These are phyloP conservation scores for Dendrocincla tyrannina DNA, from an alignment of 2,797 vertebrate species.

Conservation along the genomic window DNA sequence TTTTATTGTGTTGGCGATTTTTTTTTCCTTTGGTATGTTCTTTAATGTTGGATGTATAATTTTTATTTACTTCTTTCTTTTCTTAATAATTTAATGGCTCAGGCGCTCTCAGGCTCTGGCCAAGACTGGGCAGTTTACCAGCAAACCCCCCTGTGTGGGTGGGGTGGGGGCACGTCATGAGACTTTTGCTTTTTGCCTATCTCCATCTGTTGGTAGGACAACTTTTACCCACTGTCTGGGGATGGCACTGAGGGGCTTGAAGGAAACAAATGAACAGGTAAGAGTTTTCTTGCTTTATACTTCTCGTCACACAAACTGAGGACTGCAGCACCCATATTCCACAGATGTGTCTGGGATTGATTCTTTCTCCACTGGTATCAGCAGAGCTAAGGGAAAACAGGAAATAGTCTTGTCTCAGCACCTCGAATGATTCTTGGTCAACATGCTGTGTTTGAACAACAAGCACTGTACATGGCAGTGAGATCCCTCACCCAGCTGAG, in stretches of 20 bases:
- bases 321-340: background rate
- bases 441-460: background rate
- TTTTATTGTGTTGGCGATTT: background rate
- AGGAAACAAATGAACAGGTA: constrained; percentile 55
- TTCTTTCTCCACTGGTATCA: background rate
- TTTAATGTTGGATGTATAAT: background rate
- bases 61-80: background rate
- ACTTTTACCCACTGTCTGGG: constrained; percentile 67
- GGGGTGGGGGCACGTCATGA: background rate
- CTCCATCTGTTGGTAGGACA: constrained; percentile 58
- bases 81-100: background rate
- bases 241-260: constrained; percentile 54
- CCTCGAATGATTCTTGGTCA: background rate
- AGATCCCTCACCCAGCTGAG: background rate
- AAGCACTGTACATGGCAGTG: background rate
- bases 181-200: constrained; percentile 30
- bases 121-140: background rate
- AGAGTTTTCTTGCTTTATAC: constrained; percentile 20
- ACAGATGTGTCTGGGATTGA: background rate
- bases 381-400: background rate
- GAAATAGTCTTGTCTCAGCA: background rate
- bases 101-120: background rate
- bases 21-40: constrained; percentile 9
- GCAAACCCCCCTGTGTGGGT: background rate
- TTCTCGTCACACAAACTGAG: background rate